Conservation (phyloP, 2,888 invertebrate genomes). For the Augiades crinisus region DNA sequence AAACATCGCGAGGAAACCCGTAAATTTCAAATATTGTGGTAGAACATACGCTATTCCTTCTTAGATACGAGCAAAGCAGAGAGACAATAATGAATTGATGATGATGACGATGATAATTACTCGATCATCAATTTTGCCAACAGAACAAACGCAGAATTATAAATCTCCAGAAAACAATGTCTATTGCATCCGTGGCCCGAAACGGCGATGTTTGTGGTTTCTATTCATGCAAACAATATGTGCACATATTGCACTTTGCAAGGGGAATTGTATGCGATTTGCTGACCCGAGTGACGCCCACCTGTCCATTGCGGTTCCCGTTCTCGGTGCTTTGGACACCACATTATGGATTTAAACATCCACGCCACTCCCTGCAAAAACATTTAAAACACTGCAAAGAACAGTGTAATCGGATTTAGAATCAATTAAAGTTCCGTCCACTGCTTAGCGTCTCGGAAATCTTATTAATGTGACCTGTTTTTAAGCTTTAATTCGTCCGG, state of each 20-base stretch:
- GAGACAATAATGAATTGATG: no score
- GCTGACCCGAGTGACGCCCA: not conserved
- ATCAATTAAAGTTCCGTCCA: constrained; percentile 8
- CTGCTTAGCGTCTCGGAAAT: constrained; percentile 5
- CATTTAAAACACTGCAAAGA: not conserved
- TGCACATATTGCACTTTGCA: constrained; percentile 1
- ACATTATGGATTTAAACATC: not conserved
- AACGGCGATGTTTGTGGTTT: constrained; percentile 9
- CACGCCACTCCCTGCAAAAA: not conserved
- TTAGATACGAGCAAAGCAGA: no score
- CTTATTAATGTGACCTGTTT: constrained; percentile 1
- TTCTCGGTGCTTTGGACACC: not conserved
- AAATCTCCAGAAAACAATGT: not conserved
- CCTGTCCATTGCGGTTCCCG: constrained; percentile 8
- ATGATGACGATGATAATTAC: no score
- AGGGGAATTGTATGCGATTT: constrained; percentile 5
- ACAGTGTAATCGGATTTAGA: constrained; percentile 1
- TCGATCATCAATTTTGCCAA: no score
- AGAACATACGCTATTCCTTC: no score
- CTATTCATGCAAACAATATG: constrained; percentile 16
- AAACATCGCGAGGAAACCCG: not conserved
- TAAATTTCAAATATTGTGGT: not conserved
- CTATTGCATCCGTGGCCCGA: not conserved
- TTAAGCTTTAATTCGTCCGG: not conserved
- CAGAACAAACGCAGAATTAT: no score